A percentile compares a stretch with the other conserved stretches of the same genome.
Evolutionary conservation across 2,797 vertebrate species (phyloP).

Genomic region (Catostomus latipinnis): DNA sequence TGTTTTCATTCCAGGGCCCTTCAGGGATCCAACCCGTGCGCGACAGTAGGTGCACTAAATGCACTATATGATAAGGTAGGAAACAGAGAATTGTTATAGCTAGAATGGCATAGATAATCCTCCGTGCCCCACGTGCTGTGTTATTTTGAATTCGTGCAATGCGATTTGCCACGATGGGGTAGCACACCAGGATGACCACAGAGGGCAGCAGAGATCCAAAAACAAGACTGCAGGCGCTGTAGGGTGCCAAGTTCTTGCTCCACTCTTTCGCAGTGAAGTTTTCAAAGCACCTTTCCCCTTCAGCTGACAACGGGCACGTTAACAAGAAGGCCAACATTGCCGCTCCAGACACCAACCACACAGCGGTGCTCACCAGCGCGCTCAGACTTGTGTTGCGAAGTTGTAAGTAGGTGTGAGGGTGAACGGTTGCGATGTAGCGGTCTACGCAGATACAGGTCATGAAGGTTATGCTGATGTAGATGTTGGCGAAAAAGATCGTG

Average conservation of each 20-base stretch:
- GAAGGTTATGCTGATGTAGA: constrained; percentile 82
- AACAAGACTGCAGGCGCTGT: constrained; percentile 70
- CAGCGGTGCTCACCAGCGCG: constrained; percentile 17
- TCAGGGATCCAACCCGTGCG: constrained; percentile 62
- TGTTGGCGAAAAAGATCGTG: constrained; percentile 76
- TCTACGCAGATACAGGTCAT: constrained; percentile 84
- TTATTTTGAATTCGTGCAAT: constrained; percentile 66
- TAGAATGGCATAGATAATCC: constrained; percentile 74
- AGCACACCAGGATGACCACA: constrained; percentile 74
- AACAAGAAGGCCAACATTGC: constrained; percentile 68
- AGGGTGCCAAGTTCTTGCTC: constrained; percentile 64
- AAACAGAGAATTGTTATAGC: constrained; percentile 84
- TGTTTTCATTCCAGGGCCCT: not conserved
- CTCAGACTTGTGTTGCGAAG: constrained; percentile 56
- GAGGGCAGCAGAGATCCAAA: constrained; percentile 80
- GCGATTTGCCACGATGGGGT: constrained; percentile 70
- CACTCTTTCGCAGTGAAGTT: constrained; percentile 70
- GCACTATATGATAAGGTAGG: constrained; percentile 80
- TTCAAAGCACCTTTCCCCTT: constrained; percentile 77
- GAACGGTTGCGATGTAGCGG: constrained; percentile 80
- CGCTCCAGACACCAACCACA: constrained; percentile 68
- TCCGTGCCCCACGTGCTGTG: constrained; percentile 69
- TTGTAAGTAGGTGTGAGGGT: constrained; percentile 77
- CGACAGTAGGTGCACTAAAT: constrained; percentile 78
- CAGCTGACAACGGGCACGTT: constrained; percentile 69